Conservation (phyloP, 2,888 invertebrate genomes). For the Prenolepis imparis region DNA sequence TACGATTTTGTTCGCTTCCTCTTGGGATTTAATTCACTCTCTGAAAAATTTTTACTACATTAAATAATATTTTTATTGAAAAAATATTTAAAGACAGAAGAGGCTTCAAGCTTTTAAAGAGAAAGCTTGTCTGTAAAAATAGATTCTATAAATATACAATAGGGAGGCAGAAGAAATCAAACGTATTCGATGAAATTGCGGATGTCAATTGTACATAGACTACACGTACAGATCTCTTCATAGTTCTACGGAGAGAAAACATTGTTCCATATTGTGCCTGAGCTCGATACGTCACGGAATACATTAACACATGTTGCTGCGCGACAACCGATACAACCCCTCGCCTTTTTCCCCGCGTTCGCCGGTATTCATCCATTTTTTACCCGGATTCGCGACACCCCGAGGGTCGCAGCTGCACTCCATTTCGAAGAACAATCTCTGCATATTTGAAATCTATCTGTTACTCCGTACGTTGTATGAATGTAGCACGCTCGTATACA, state of each 20-base stretch:
- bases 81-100: neutral
- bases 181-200: conserved; percentile 7
- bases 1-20: neutral
- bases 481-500: conserved; percentile 29
- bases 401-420: conserved; percentile 81
- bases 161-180: neutral
- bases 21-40: neutral
- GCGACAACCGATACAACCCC: conserved; percentile 65
- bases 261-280: conserved; percentile 60
- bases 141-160: neutral
- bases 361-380: conserved; percentile 72
- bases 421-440: conserved; percentile 83
- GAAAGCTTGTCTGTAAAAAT: neutral
- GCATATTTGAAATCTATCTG: conserved; percentile 84
- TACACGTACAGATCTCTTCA: conserved; percentile 69
- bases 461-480: conserved; percentile 55
- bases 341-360: conserved; percentile 55
- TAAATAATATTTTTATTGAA: neutral
- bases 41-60: neutral
- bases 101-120: neutral
- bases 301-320: conserved; percentile 62
- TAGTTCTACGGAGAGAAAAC: conserved; percentile 57
- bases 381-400: conserved; percentile 77
- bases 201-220: conserved; percentile 60
- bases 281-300: conserved; percentile 56